A percentile compares a stretch with the other conserved stretches of the same genome.
Conservation (phyloP, 1,140 invertebrate genomes). For the Drosophila repleta region DNA sequence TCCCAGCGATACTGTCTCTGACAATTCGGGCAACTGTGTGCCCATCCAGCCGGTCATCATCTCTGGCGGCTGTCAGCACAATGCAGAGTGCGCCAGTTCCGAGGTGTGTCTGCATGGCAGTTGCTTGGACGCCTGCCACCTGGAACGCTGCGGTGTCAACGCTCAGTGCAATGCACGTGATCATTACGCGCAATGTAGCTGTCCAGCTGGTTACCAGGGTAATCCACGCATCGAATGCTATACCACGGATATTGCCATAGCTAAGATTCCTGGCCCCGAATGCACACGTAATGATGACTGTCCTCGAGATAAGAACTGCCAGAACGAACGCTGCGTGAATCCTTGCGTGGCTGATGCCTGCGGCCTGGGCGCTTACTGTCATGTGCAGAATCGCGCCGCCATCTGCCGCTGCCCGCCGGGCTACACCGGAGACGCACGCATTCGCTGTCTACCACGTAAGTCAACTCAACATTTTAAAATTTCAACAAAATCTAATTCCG, state of each 20-base stretch:
- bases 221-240: constrained; percentile 93
- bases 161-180: constrained; percentile 91
- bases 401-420: constrained; percentile 92
- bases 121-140: constrained; percentile 91
- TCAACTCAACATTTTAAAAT: constrained; percentile 20
- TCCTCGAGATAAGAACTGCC: constrained; percentile 88
- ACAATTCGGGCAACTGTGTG: constrained; percentile 87
- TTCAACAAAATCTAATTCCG: neutral
- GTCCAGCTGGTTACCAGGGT: constrained; percentile 91
- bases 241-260: constrained; percentile 77
- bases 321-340: constrained; percentile 90
- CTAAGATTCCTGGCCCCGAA: constrained; percentile 86
- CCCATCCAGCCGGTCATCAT: constrained; percentile 84
- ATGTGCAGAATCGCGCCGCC: constrained; percentile 89
- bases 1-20: constrained; percentile 88
- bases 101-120: constrained; percentile 90
- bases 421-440: constrained; percentile 89
- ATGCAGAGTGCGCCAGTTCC: constrained; percentile 89
- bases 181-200: constrained; percentile 91
- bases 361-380: constrained; percentile 90
- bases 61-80: constrained; percentile 85
- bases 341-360: constrained; percentile 90
- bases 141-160: constrained; percentile 92
- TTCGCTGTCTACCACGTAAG: constrained; percentile 91
- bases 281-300: constrained; percentile 92